These are phyloP conservation scores for Lagopus leucura DNA, from an alignment of 2,113 vertebrate species.

Conservation along the genomic window DNA sequence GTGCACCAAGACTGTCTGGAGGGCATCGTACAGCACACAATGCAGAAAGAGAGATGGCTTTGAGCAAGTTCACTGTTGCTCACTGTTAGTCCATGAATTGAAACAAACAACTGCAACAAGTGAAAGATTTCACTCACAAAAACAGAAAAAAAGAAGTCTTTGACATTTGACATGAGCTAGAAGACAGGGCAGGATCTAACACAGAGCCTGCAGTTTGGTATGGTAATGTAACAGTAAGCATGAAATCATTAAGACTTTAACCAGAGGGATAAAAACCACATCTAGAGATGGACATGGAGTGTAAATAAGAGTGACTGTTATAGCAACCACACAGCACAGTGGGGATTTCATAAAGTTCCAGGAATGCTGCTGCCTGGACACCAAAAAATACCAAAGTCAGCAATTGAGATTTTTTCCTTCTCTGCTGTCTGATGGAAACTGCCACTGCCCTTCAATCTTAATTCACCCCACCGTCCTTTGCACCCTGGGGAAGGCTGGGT, in stretches of 20 bases:
- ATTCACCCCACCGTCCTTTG: neutral
- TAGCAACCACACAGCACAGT: neutral
- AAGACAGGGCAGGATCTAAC: neutral
- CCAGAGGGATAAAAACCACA: neutral
- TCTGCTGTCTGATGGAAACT: neutral
- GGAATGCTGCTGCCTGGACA: neutral
- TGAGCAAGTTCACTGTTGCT: neutral
- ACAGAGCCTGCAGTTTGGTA: neutral
- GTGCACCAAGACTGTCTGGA: neutral
- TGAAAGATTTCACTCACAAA: neutral
- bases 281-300: neutral
- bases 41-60: neutral
- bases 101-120: neutral
- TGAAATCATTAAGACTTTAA: neutral
- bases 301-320: slow-evolving; percentile 1
- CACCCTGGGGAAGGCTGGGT: neutral
- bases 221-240: neutral
- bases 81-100: neutral
- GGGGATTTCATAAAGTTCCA: neutral
- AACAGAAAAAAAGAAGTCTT: neutral
- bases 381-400: neutral
- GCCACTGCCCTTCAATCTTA: neutral
- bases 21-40: neutral
- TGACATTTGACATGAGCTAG: neutral
- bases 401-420: neutral